phyloP scores from a whole-genome alignment of 2,888 invertebrate genomes.

The Corythucha ciliata region DNA sequence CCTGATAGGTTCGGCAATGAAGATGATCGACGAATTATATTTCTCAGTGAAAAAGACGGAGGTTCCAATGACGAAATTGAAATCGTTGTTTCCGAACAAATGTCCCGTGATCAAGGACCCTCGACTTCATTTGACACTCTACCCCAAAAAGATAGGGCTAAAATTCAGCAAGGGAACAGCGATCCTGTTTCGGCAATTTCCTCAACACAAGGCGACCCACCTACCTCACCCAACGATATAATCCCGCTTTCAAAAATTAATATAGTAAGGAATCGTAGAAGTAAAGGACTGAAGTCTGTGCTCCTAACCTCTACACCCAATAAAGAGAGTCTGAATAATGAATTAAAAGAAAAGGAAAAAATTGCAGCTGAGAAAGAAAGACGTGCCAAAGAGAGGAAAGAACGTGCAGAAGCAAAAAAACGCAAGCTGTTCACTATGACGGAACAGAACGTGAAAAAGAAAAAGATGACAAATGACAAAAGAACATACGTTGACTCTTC shows the following conservation, averaged over 20 bases:
- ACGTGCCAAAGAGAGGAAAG: slow-evolving; percentile 2
- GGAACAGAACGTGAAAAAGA: no score
- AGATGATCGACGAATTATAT: neutral
- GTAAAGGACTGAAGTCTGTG: slow-evolving; percentile 2
- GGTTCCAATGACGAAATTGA: no score
- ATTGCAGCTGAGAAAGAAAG: slow-evolving; percentile 3
- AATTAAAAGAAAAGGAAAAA: slow-evolving; percentile 8
- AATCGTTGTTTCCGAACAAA: no score
- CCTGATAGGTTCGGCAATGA: neutral
- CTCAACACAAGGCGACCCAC: no score
- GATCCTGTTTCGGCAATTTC: no score
- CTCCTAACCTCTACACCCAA: slow-evolving; percentile 10
- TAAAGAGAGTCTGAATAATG: slow-evolving; percentile 6
- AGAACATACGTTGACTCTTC: slow-evolving; percentile 10
- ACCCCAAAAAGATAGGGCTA: no score
- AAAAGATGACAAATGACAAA: no score
- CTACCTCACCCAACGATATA: slow-evolving; percentile 3
- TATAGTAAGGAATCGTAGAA: neutral
- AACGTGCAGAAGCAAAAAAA: neutral
- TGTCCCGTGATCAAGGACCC: no score
- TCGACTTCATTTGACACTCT: no score
- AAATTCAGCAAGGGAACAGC: no score
- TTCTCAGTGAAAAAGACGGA: no score
- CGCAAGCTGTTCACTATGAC: neutral
- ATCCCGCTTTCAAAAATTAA: slow-evolving; percentile 12